These are phyloP conservation scores for Halisarca cf. caerulea DNA, from an alignment of 37 sponge, comb jelly and placozoan species.

Conservation along the genomic window DNA sequence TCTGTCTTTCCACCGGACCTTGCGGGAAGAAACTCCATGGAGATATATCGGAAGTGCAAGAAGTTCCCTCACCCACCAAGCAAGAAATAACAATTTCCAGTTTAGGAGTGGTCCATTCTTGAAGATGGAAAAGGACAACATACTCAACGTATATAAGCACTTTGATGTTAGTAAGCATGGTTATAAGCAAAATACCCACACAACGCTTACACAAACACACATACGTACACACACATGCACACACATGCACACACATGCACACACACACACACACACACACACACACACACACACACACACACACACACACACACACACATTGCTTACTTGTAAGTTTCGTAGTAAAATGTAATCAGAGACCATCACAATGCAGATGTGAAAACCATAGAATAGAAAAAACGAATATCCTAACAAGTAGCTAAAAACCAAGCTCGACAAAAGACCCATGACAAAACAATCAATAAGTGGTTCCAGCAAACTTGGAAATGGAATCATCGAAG, in stretches of 20 bases:
- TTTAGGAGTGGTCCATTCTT: constrained; percentile 57
- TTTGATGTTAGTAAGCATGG: no score
- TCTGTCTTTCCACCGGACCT: constrained; percentile 62
- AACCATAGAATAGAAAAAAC: neutral
- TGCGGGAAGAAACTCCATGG: constrained; percentile 47
- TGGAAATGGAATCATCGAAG: constrained; percentile 79
- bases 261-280: no score
- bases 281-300: no score
- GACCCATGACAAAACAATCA: constrained; percentile 70
- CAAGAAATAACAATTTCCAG: constrained; percentile 42
- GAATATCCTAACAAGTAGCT: neutral
- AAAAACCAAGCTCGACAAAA: constrained; percentile 16
- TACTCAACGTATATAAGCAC: no score
- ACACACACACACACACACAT: no score
- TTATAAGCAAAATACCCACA: no score
- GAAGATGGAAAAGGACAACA: no score
- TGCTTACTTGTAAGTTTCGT: constrained; percentile 24
- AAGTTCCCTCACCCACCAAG: constrained; percentile 70
- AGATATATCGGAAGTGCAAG: constrained; percentile 63
- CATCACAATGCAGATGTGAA: constrained; percentile 6
- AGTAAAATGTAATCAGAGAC: constrained; percentile 2
- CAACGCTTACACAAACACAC: no score
- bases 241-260: no score
- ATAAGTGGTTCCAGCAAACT: constrained; percentile 76
- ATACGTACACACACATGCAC: no score